These are phyloP conservation scores for Bellardia pandia DNA, from an alignment of 2,888 invertebrate genomes.

Conservation along the genomic window DNA sequence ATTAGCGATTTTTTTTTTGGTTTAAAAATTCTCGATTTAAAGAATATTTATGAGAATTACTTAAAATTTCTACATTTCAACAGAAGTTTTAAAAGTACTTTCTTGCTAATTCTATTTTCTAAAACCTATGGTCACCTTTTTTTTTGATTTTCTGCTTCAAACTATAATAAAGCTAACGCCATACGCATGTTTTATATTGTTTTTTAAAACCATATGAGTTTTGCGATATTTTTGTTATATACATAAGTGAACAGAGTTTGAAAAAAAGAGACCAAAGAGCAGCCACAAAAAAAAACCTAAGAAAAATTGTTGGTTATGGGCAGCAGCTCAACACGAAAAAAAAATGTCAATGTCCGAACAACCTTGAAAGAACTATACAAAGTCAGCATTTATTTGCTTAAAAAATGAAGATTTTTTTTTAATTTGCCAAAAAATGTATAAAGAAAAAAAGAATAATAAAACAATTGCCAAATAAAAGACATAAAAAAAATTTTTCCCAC, in stretches of 20 bases:
- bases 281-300: conserved; percentile 24
- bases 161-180: conserved; percentile 19
- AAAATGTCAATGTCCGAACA: conserved; percentile 84
- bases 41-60: too few species aligned
- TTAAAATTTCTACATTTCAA: too few species aligned
- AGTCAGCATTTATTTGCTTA: conserved; percentile 69
- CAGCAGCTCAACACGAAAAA: conserved; percentile 75
- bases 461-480: conserved; percentile 21
- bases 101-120: too few species aligned
- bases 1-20: too few species aligned
- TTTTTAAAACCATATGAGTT: conserved; percentile 23
- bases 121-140: conserved; percentile 17
- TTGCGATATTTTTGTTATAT: conserved; percentile 26
- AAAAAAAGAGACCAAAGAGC: neutral
- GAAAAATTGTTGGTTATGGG: conserved; percentile 11
- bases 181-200: conserved; percentile 51
- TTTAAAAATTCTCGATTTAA: too few species aligned
- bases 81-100: too few species aligned
- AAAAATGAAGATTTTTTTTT: conserved; percentile 21
- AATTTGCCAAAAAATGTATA: conserved; percentile 16
- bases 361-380: conserved; percentile 84
- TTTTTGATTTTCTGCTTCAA: neutral
- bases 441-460: conserved; percentile 11
- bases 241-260: neutral
- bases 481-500: conserved; percentile 36